Evolutionary conservation across 2,888 invertebrate species (phyloP), one percentile per base, ranked within the genome.

Genomic region (Philopedon plagiatum): DNA sequence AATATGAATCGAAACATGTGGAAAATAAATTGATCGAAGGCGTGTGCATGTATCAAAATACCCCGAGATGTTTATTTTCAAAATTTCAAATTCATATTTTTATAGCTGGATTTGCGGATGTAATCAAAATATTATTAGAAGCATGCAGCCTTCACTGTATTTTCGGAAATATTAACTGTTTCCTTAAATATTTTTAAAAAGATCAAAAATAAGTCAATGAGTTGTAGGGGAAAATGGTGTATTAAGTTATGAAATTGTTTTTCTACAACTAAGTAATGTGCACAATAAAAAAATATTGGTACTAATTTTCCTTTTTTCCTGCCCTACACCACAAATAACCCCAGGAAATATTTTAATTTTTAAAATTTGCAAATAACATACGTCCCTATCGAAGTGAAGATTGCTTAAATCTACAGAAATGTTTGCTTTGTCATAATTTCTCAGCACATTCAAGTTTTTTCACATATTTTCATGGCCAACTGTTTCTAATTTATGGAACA

Each of bases 401-500:
- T 56, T 34, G 21, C 44, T 21, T 15, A 46, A 21, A 21, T 46
- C 8, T 32, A 54, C 51, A 54, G 29, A 54, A 54, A 54, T 54
- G 2, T 29, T 26, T 4, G 9, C 29, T 29, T 29, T 29, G 29
- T 54, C 18, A 26, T 13, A 51, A 46, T 21, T 26, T 51, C 8
- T 29, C n/a, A 54, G 8, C 29, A 54, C 18, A 46, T 46, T 46
- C 13, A 15, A 46, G 44, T 62, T 29, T 49, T 49, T 13, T 60
- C 13, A 26, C 46, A 11, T 34, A 13, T 1, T 62, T 62, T 44
- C 62, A 44, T 29, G 46, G 32, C 18, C 41, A 46, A 46, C 49
- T 62, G 46, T 46, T 57, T 71, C 56, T 67, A 51, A 49, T 64
- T 60, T 60, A 49, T 61, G 46, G 39, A 57, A 69, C 74, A 73